phyloP scores from a whole-genome alignment of 2,888 invertebrate genomes.

The Cataglyphis altisquamis region DNA sequence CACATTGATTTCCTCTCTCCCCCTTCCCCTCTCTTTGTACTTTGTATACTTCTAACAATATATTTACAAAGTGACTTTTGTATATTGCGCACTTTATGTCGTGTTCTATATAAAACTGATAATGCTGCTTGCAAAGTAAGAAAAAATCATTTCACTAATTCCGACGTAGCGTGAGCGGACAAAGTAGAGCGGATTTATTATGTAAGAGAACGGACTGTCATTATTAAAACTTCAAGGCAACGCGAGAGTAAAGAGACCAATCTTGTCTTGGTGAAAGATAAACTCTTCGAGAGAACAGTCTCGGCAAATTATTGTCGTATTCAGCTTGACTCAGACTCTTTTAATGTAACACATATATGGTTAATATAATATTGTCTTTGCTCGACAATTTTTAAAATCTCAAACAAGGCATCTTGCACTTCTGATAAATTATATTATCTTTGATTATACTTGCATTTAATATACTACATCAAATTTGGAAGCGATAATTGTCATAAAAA shows the following conservation, averaged over 20 bases:
- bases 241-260: constrained; percentile 52
- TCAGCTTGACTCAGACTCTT: constrained; percentile 33
- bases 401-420: not conserved
- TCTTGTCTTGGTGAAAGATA: constrained; percentile 59
- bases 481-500: not conserved
- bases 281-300: constrained; percentile 36
- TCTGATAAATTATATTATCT: not conserved
- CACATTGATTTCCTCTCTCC: not conserved
- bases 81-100: not conserved
- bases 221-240: constrained; percentile 78
- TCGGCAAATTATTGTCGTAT: constrained; percentile 47
- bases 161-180: constrained; percentile 29
- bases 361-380: not conserved
- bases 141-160: constrained; percentile 21
- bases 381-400: constrained; percentile 1
- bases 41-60: not conserved
- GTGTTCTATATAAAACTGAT: not conserved
- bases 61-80: not conserved
- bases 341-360: not conserved
- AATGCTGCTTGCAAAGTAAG: not conserved
- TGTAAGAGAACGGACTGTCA: constrained; percentile 76
- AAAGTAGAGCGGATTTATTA: constrained; percentile 78
- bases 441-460: not conserved
- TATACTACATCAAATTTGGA: not conserved
- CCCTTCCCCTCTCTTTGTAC: too few relatives aligned